Base-by-base conservation (phyloP, 2,113 vertebrate genomes). In the Myocastor coypus region DNA sequence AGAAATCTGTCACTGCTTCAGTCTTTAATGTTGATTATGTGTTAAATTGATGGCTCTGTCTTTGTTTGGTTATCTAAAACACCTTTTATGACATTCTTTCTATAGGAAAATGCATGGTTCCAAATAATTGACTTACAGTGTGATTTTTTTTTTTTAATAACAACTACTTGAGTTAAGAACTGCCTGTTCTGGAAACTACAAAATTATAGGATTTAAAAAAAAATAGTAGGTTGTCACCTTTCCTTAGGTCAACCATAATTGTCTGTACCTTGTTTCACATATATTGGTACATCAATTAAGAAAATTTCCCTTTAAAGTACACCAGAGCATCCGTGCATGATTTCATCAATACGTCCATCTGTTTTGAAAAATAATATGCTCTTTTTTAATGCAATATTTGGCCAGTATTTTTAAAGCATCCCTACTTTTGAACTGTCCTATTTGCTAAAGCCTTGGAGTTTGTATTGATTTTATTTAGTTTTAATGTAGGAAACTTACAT, bases 61-160 rank as follows among this genome's bases (percentile, higher is more conserved):
- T 95, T 94, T 91, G 40, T 42, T 86, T 93, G 64, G 19, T 40
- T 89, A 75, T 93, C 63, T 80, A 93, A 96, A 89, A 87, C 85
- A 92, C 50, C 16, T 59, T 95, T 94, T 75, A 77, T 95, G 80
- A 87, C 73, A 88, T 93, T 94, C 26, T 40, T 97, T 95, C 77
- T 93, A 94, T 93, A 73, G 26, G 46, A 96, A 92, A 94, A 92
- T 75, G 61, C 52, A 13, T 4, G 69, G 42, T 97, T 94, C 66
- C 89, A 94, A 87, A 82, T 96, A 96, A 96, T 94, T 86, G 87
- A 93, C 69, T 89, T 87, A 64, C 34, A 93, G 82, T n/a, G 50
- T 46, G 40, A 37, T n/a, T n/a, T n/a, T 71, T 93, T 52, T 87
- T 32, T 52, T 52, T 52, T 52, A 57, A 86, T 97, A 97, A 78